phyloP scores from a whole-genome alignment of 2,113 vertebrate species.

The Herpailurus yagouaroundi region DNA sequence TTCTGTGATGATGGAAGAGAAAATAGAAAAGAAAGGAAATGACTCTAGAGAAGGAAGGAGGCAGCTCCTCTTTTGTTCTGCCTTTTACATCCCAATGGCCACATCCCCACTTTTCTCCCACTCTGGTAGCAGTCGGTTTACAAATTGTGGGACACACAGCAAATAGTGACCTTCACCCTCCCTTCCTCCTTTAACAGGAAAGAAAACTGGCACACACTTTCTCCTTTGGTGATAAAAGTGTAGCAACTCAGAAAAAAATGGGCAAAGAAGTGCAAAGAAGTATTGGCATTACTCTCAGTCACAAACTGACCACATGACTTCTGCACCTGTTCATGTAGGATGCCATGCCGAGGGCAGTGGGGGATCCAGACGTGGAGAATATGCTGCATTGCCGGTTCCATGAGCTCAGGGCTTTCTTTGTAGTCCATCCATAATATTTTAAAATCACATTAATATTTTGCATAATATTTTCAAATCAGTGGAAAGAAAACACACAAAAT shows the following conservation, averaged over 20 bases:
- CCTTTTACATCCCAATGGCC: too few species aligned
- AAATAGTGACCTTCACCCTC: not conserved
- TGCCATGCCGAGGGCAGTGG: not conserved
- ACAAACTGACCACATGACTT: not conserved
- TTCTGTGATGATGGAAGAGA: not conserved
- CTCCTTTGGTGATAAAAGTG: not conserved
- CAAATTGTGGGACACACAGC: not conserved
- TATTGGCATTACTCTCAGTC: not conserved
- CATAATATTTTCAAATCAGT: not conserved
- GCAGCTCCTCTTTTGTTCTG: not conserved
- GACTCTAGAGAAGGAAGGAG: not conserved
- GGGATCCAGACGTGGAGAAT: accelerated
- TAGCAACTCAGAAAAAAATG: not conserved
- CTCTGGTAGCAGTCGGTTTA: not conserved
- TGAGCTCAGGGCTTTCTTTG: not conserved
- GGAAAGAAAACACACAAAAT: not conserved
- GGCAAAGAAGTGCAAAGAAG: not conserved
- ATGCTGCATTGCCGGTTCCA: not conserved
- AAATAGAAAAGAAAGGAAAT: not conserved
- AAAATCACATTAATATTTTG: not conserved
- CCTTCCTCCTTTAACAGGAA: not conserved
- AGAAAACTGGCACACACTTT: not conserved
- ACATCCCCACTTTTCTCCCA: not conserved
- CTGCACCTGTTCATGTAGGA: not conserved
- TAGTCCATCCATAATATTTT: not conserved